Base-by-base conservation (phyloP, 2,797 vertebrate species). In the Vultur gryphus region DNA sequence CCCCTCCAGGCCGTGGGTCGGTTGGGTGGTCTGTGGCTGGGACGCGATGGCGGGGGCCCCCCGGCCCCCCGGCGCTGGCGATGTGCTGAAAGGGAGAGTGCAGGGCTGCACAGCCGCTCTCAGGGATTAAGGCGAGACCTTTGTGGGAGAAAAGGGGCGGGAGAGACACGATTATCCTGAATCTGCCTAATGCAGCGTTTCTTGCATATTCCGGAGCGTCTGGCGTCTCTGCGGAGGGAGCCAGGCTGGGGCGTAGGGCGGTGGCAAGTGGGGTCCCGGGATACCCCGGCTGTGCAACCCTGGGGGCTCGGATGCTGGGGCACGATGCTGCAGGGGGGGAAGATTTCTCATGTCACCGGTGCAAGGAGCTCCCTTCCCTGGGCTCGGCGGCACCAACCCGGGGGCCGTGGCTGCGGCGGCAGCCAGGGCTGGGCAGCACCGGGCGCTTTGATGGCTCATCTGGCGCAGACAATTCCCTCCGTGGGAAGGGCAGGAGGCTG, bases 241-340 rank as follows among this genome's bases (percentile, higher is more conserved):
- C 61, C 20, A 7, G 77, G 46, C 26, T 21, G 62, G 43, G 58
- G 18, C 1, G 0, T 3, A 10, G 11, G 8, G 6, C 20, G 21
- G 6, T 3, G 28, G 39, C 0, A 1, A 33, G 46, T 0, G 37
- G 35, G 86, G 13, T 46, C 33, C 35, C 3, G 17, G 29, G 46
- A 4, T 52, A 21, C 51, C 26, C 44, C 1, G 0, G 33, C 33
- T 3, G 0, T 13, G 35, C 1, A 1, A 2, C 3, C 11, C 26
- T 0, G 1, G 21, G 33, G 8, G 19, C 3, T n/a, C 0, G 0
- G 13, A 9, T 13, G 62, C 48, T 29, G 64, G 13, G 46, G 16
- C 24, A 11, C 0, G 1, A 2, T 0, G 5, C 46, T 35, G 43
- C 0, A 2, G 3, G 16, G 7, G 3, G 1, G 0, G 2, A n/a